These are phyloP conservation scores for Leptodirus hochenwartii DNA, from an alignment of 2,888 invertebrate species.

Conservation along the genomic window DNA sequence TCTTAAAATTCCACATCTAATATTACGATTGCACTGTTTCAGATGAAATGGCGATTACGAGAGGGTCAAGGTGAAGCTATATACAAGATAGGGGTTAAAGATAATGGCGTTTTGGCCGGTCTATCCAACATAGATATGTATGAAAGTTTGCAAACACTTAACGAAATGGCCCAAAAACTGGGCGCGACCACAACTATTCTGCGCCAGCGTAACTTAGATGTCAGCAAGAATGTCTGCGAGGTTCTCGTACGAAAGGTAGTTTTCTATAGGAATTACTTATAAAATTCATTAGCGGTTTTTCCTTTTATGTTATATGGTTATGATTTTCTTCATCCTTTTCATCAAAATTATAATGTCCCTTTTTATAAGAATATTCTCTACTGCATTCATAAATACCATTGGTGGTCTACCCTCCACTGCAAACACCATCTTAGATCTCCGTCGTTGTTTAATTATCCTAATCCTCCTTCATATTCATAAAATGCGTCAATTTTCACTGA, in stretches of 20 bases:
- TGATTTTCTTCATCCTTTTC: background rate
- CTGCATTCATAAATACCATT: background rate
- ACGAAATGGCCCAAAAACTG: conserved; percentile 74
- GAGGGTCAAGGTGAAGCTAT: conserved; percentile 95
- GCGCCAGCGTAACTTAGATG: conserved; percentile 39
- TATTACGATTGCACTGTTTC: too few species aligned
- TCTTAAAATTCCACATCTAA: too few species aligned
- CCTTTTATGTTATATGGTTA: background rate
- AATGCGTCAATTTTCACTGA: conserved; percentile 4
- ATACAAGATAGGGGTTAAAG: conserved; percentile 91
- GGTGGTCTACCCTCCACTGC: too few species aligned
- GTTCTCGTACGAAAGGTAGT: conserved; percentile 72
- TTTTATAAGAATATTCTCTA: too few species aligned
- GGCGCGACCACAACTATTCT: conserved; percentile 67
- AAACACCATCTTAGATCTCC: too few species aligned
- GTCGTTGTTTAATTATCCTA: too few species aligned
- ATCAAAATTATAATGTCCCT: too few species aligned
- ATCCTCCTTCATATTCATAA: conserved; percentile 6
- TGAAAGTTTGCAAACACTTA: conserved; percentile 68
- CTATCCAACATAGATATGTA: conserved; percentile 67
- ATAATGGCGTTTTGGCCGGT: conserved; percentile 75
- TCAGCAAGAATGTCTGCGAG: conserved; percentile 58
- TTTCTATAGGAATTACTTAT: too few species aligned
- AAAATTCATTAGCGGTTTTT: too few species aligned
- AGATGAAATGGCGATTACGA: conserved; percentile 93